Evolutionary conservation across 2,888 invertebrate genomes (phyloP), one percentile per base, ranked within the genome.

Genomic region (Keiferia lycopersicella): DNA sequence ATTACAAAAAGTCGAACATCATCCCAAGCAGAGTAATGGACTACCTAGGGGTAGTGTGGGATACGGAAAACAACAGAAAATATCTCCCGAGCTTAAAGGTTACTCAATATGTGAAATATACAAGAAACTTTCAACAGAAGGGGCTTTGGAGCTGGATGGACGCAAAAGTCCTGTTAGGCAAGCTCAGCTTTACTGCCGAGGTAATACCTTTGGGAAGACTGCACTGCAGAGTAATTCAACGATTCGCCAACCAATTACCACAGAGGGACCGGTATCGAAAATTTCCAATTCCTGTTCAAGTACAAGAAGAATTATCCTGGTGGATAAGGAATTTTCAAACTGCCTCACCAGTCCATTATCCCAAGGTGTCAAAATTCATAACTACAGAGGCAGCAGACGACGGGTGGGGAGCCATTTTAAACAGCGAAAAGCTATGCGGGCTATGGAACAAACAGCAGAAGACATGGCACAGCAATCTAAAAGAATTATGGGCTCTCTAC

Each of bases 401-500:
- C 6, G 60, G 60, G 2, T 60, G 60, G 60, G 60, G 60, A 41
- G 60, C 60, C 10, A 22, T 45, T 12, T 2, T 60, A n/a, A 60
- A 60, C 45, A 30, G 20, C 26, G 1, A 45, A 14, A 60, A n/a
- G 16, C 2, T 60, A 7, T 14, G 10, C 10, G 60, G 45, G 3
- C 22, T 11, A 2, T 60, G 60, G 60, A 60, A 8, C 60, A 18
- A 38, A 8, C 7, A 12, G 3, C 60, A 60, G 22, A 22, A 60
- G 14, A 26, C 4, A 3, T 60, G 60, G 60, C 60, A 60, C 45
- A 34, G 22, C 41, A 60, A 60, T 39, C 14, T 4, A 7, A 60
- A 60, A 39, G 60, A 60, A 16, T 22, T 67, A 45, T 65, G 65
- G 65, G 38, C 64, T 18, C 60, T 60, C n/a, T 60, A 26, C 60